A percentile compares a stretch with the other conserved stretches of the same genome.
phyloP scores from a whole-genome alignment of 2,888 invertebrate species.

The Patella ulyssiponensis region DNA sequence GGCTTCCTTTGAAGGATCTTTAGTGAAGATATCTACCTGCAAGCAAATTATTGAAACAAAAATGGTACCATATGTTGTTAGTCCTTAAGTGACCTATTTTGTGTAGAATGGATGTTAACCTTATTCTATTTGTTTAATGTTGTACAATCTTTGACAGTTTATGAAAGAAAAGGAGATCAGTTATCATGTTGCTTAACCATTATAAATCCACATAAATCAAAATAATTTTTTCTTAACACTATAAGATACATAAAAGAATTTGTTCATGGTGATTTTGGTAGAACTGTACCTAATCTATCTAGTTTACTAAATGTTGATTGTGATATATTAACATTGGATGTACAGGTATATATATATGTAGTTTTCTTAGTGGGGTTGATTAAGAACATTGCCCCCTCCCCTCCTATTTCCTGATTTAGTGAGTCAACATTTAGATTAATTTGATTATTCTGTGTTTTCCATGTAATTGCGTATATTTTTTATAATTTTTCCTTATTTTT shows the following conservation, averaged over 20 bases:
- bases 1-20: too few species aligned
- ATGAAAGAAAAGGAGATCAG: too few species aligned
- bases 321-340: slow-evolving; percentile 95
- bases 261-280: slow-evolving; percentile 94
- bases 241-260: slow-evolving; percentile 94
- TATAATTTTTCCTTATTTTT: too few species aligned
- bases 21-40: too few species aligned
- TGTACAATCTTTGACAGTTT: too few species aligned
- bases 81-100: too few species aligned
- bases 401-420: neutral
- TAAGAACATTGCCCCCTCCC: neutral
- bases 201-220: neutral
- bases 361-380: neutral
- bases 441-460: neutral
- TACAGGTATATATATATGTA: slow-evolving; percentile 71
- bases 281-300: slow-evolving; percentile 85
- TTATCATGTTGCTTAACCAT: neutral
- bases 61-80: too few species aligned
- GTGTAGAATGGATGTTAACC: too few species aligned
- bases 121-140: too few species aligned
- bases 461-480: too few species aligned
- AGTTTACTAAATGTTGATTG: slow-evolving; percentile 79
- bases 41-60: too few species aligned
- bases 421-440: neutral
- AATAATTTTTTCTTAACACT: slow-evolving; percentile 33